Conservation (phyloP, 2,797 vertebrate genomes). For the Bucorvus abyssinicus region DNA sequence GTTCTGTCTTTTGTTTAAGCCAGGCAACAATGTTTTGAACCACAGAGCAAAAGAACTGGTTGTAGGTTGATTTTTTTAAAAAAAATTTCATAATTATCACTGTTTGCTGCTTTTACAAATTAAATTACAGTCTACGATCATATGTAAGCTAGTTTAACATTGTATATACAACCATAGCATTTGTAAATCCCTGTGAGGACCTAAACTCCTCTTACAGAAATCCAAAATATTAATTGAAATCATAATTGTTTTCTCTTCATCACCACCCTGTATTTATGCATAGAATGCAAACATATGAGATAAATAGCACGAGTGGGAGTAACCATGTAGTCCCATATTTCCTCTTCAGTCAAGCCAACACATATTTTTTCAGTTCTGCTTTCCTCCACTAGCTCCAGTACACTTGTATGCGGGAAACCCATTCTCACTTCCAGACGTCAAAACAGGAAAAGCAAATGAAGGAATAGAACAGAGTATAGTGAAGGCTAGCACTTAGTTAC, state of each 20-base stretch:
- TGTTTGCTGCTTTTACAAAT: not conserved
- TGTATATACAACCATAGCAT: not conserved
- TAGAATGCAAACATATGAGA: not conserved
- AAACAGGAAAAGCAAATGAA: not conserved
- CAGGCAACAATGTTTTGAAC: not conserved
- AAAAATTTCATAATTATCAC: not conserved
- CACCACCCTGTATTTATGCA: not conserved
- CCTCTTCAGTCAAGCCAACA: not conserved
- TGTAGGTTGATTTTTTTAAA: not conserved
- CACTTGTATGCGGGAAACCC: not conserved
- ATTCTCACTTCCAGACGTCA: not conserved
- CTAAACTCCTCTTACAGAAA: not conserved
- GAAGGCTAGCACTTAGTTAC: not conserved
- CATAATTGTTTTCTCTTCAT: not conserved
- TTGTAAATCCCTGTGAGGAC: not conserved
- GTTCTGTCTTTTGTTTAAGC: not conserved
- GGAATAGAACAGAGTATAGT: not conserved
- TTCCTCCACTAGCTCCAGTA: not conserved
- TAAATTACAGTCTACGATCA: not conserved
- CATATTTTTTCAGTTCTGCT: not conserved
- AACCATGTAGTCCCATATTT: not conserved
- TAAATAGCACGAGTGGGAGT: not conserved
- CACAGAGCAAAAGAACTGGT: not conserved
- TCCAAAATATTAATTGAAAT: not conserved
- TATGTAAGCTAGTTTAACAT: not conserved